These are phyloP conservation scores for Chaitophorus viminalis DNA, from an alignment of 2,888 invertebrate species.

Conservation along the genomic window DNA sequence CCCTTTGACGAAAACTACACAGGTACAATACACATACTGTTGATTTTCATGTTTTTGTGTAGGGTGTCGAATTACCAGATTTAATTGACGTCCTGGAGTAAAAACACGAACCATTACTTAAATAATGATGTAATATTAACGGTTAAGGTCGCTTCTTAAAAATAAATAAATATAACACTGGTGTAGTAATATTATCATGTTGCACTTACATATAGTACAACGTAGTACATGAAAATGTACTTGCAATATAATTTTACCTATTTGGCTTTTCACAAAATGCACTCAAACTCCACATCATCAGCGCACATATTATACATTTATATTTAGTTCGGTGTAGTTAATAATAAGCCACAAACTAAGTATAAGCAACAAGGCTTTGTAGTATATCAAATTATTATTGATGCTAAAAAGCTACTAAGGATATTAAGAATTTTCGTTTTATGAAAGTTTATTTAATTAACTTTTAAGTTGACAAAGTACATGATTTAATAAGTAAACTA, in stretches of 20 bases:
- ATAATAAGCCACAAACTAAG: not conserved
- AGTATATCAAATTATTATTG: not conserved
- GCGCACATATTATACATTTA: not conserved
- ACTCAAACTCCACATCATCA: slow-evolving; percentile 26
- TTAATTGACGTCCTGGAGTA: not conserved
- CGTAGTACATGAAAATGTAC: slow-evolving; percentile 43
- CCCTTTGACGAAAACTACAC: not conserved
- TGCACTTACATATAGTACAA: not conserved
- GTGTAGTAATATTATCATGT: not conserved
- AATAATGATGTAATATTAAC: slow-evolving; percentile 11
- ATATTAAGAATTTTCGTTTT: slow-evolving; percentile 32
- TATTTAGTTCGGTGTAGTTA: slow-evolving; percentile 36
- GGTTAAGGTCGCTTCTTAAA: slow-evolving; percentile 44
- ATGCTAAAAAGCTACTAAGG: slow-evolving; percentile 1
- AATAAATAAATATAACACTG: slow-evolving; percentile 16
- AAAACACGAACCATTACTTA: not conserved
- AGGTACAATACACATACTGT: not conserved
- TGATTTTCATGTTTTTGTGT: not conserved
- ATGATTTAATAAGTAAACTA: too few species aligned
- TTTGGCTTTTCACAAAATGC: slow-evolving; percentile 51
- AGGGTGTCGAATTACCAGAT: not conserved
- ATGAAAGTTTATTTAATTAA: not conserved
- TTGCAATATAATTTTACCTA: slow-evolving; percentile 14
- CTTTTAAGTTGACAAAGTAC: too few species aligned
- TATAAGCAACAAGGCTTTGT: not conserved